These are phyloP conservation scores for Crambe crambe DNA, from an alignment of 37 sponge, comb jelly and placozoan species.

Conservation along the genomic window DNA sequence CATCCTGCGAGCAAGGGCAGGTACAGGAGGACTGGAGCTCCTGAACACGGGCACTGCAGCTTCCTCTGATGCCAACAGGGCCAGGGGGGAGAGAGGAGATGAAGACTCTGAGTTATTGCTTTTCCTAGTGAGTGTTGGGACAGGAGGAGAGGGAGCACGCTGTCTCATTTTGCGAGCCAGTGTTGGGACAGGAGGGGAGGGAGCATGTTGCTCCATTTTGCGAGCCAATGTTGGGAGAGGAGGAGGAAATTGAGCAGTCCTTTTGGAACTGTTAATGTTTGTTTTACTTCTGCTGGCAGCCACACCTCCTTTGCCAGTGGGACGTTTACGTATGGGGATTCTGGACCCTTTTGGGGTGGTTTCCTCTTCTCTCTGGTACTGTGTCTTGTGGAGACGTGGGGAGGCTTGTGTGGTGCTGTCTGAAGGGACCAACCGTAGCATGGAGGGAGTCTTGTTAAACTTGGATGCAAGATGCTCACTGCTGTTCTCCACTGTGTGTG, in stretches of 20 bases:
- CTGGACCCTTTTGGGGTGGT: no score
- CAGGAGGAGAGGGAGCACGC: neutral
- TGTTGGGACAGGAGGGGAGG: no score
- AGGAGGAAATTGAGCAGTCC: neutral
- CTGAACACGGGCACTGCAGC: neutral
- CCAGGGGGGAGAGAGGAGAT: neutral
- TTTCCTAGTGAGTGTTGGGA: neutral
- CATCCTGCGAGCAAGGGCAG: slow-evolving; percentile 17
- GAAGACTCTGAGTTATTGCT: neutral
- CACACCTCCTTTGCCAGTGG: neutral
- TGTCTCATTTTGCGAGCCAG: neutral
- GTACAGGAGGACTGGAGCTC: slow-evolving; percentile 21
- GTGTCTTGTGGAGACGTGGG: neutral
- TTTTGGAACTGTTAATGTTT: neutral
- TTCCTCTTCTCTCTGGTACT: neutral
- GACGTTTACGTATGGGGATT: neutral
- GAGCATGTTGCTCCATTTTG: slow-evolving; percentile 4
- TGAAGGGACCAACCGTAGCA: no score
- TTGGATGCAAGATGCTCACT: neutral
- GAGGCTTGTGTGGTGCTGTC: neutral
- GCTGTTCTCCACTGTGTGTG: neutral
- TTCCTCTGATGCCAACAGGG: neutral
- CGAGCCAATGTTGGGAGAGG: neutral
- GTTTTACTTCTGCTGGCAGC: neutral
- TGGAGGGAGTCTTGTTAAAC: neutral